Percentiles rank a stretch among this genome's conserved stretches.
These are phyloP conservation scores for Hyposmocoma kahamanoa DNA, from an alignment of 1,140 invertebrate genomes.

Conservation along the genomic window DNA sequence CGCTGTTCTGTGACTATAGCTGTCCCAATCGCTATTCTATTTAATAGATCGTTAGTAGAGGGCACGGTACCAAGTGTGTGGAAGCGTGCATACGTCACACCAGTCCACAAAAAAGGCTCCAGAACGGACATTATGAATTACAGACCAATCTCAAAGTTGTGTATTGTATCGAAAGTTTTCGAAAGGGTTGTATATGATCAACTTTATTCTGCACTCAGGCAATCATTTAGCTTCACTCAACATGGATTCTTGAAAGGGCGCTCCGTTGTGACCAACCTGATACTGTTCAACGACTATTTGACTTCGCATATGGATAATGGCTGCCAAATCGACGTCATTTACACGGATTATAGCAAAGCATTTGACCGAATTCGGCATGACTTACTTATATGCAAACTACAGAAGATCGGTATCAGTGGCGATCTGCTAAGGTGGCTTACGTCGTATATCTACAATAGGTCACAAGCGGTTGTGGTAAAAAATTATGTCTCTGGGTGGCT, in stretches of 20 bases:
- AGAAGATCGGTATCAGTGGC: constrained; percentile 16
- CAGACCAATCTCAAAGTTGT: constrained; percentile 31
- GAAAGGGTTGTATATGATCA: constrained; percentile 21
- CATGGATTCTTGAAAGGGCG: neutral
- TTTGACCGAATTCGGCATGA: constrained; percentile 33
- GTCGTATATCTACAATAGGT: too few relatives aligned
- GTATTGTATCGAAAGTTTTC: constrained; percentile 27
- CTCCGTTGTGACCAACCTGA: constrained; percentile 1
- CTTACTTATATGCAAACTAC: constrained; percentile 13
- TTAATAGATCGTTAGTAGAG: neutral
- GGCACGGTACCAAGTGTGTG: constrained; percentile 10
- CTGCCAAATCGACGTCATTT: constrained; percentile 28
- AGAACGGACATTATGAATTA: constrained; percentile 9
- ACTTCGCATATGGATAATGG: constrained; percentile 14
- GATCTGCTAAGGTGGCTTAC: constrained; percentile 13
- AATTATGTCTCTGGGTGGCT: too few relatives aligned
- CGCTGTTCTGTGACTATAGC: too few relatives aligned
- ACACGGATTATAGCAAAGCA: constrained; percentile 36
- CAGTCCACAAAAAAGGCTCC: constrained; percentile 15
- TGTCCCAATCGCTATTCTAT: neutral
- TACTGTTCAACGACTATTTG: constrained; percentile 20
- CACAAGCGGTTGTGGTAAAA: too few relatives aligned
- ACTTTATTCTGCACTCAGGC: neutral
- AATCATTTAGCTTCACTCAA: neutral
- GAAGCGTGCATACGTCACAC: constrained; percentile 17